Base-by-base conservation (phyloP, 2,113 vertebrate genomes). In the Ptilonorhynchus violaceus region DNA sequence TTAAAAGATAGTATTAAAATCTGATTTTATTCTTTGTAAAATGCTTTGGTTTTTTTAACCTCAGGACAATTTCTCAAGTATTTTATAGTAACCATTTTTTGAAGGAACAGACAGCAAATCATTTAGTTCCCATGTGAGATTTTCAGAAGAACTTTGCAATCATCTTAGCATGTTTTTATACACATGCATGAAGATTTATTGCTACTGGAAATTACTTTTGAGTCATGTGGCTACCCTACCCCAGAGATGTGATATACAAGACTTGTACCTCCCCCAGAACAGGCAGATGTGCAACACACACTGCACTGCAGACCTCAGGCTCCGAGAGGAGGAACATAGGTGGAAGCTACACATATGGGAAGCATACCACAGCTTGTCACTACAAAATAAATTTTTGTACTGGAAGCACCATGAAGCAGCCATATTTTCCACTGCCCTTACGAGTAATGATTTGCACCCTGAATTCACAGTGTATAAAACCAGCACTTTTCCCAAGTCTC, bases 261-360 rank as follows among this genome's bases (percentile, higher is more conserved):
- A 88, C 64, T 8, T 49, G 46, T 21, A 66, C 10, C 15, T 70
- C 7, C 8, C 41, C 7, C 28, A 35, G 44, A 56, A 44, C 37
- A 44, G 0, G 11, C 0, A 1, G 44, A 22, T 37, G 22, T 28
- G 41, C 33, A 50, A 74, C 31, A 73, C 23, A 25, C 7, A n/a
- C 16, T 33, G 35, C 35, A 44, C 28, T 2, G 1, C 41, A 88
- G 21, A 69, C 37, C 70, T 9, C 19, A 30, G 82, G 23, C 59
- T 80, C 67, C 0, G 0, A 47, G 33, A 84, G 44, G 18, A 84
- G 13, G 46, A 90, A 47, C 41, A 15, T 0, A 15, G 11, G 7
- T 84, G 31, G 41, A 63, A 88, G 14, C 10, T 52, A 75, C 27
- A 22, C 9, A 23, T 10, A 58, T 14, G 9, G 24, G 28, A 83